Percentiles rank a stretch among this genome's conserved stretches.
These are phyloP conservation scores for Enteromius paludinosus DNA, from an alignment of 2,797 vertebrate genomes.

Conservation along the genomic window DNA sequence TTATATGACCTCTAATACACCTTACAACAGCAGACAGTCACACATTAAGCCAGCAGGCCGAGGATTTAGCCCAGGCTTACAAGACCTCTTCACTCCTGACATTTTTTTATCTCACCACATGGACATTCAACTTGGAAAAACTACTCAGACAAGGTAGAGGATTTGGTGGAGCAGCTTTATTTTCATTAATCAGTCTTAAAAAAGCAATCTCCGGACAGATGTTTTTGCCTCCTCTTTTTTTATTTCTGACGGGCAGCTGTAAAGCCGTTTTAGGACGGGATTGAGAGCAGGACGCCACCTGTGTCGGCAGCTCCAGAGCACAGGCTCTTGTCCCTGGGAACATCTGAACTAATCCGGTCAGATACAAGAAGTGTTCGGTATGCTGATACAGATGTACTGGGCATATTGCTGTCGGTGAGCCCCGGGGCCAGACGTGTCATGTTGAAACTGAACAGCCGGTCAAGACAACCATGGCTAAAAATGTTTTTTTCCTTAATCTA, in stretches of 20 bases:
- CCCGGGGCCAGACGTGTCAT: slow-evolving; percentile 46
- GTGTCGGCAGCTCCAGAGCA: slow-evolving; percentile 55
- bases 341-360: slow-evolving; percentile 67
- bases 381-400: slow-evolving; percentile 56
- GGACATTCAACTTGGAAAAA: slow-evolving; percentile 61
- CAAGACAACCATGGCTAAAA: slow-evolving; percentile 44
- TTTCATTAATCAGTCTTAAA: slow-evolving; percentile 71
- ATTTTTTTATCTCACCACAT: slow-evolving; percentile 48
- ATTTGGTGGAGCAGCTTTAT: slow-evolving; percentile 67
- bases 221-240: slow-evolving; percentile 62
- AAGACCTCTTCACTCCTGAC: slow-evolving; percentile 61
- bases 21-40: slow-evolving; percentile 46
- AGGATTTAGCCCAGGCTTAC: slow-evolving; percentile 59
- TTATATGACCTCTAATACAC: slow-evolving; percentile 46
- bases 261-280: slow-evolving; percentile 64
- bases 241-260: slow-evolving; percentile 60
- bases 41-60: slow-evolving; percentile 50
- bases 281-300: slow-evolving; percentile 71
- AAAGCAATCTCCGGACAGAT: slow-evolving; percentile 73
- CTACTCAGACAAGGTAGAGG: slow-evolving; percentile 68
- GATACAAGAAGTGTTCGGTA: slow-evolving; percentile 58
- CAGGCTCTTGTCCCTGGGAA: slow-evolving; percentile 49
- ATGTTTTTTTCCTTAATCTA: slow-evolving; percentile 43
- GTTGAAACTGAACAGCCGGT: slow-evolving; percentile 59
- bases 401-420: slow-evolving; percentile 56